Conservation (phyloP, 2,113 vertebrate species). For the Tupaia chinensis region DNA sequence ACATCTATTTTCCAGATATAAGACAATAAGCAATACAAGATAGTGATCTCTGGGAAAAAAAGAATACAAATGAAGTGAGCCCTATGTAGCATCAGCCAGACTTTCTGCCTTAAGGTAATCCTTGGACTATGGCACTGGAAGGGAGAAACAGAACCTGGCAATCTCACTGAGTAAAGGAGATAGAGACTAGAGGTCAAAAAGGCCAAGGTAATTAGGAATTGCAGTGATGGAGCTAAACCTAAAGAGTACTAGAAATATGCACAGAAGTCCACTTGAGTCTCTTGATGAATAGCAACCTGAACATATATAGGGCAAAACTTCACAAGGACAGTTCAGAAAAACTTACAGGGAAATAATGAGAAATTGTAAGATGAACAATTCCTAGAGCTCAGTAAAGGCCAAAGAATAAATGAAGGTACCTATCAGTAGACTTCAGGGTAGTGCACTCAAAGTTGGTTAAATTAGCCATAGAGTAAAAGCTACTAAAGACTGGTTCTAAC, state of each 20-base stretch:
- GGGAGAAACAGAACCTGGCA: neutral
- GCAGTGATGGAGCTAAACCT: neutral
- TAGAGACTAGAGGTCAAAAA: neutral
- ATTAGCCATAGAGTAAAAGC: neutral
- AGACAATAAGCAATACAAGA: neutral
- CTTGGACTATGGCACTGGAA: neutral
- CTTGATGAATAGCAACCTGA: slow-evolving; percentile 19
- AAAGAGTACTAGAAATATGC: slow-evolving; percentile 31
- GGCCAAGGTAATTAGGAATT: neutral
- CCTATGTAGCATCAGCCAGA: neutral
- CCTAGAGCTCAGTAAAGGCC: neutral
- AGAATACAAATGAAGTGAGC: slow-evolving; percentile 20
- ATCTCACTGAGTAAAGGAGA: neutral
- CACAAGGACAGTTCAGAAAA: slow-evolving; percentile 30
- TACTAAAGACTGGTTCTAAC: neutral
- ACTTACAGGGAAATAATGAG: neutral
- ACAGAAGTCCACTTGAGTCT: slow-evolving; percentile 6
- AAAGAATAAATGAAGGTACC: neutral
- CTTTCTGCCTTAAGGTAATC: slow-evolving; percentile 8
- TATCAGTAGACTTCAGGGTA: neutral
- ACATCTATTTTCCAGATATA: slow-evolving; percentile 2
- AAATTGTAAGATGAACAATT: neutral
- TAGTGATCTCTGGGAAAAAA: neutral
- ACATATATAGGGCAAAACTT: neutral
- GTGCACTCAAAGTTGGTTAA: slow-evolving; percentile 39